Conservation (phyloP, 2,113 vertebrate species). For the Ascaphus truei region DNA sequence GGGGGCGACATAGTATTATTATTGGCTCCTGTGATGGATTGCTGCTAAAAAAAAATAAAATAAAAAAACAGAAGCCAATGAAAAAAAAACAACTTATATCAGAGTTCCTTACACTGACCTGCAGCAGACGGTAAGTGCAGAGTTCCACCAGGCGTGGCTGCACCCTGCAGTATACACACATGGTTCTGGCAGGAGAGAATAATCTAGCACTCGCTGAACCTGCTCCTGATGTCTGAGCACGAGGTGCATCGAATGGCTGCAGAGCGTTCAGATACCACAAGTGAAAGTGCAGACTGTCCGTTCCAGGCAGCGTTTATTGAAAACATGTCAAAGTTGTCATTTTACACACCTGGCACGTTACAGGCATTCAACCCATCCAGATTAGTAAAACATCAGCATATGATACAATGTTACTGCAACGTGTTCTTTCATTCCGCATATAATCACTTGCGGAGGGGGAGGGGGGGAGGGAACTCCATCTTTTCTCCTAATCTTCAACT, state of each 20-base stretch:
- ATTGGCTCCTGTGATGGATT: too few relatives aligned
- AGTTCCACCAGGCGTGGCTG: too few relatives aligned
- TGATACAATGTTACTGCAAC: constrained; percentile 86
- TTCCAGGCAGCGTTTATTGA: constrained; percentile 95
- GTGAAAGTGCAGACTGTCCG: constrained; percentile 35
- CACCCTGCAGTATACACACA: too few relatives aligned
- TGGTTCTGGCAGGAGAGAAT: too few relatives aligned
- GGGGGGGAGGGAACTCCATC: constrained; percentile 67
- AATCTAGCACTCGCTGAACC: not conserved
- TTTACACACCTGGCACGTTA: constrained; percentile 90
- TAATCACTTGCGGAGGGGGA: constrained; percentile 46
- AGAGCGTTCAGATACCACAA: not conserved
- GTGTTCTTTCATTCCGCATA: constrained; percentile 56
- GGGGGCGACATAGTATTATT: too few relatives aligned
- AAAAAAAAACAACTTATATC: too few relatives aligned
- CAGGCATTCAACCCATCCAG: constrained; percentile 84
- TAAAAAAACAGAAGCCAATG: too few relatives aligned
- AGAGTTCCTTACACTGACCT: too few relatives aligned
- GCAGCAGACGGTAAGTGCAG: too few relatives aligned
- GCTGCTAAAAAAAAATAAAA: too few relatives aligned
- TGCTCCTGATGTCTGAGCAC: not conserved
- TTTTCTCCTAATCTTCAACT: constrained; percentile 64
- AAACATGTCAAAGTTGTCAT: constrained; percentile 91
- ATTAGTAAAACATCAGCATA: constrained; percentile 85
- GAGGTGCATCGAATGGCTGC: too few relatives aligned